Evolutionary conservation across 2,797 vertebrate genomes (phyloP), one percentile per base, ranked within the genome.

Genomic region (Gobio occitaniae): DNA sequence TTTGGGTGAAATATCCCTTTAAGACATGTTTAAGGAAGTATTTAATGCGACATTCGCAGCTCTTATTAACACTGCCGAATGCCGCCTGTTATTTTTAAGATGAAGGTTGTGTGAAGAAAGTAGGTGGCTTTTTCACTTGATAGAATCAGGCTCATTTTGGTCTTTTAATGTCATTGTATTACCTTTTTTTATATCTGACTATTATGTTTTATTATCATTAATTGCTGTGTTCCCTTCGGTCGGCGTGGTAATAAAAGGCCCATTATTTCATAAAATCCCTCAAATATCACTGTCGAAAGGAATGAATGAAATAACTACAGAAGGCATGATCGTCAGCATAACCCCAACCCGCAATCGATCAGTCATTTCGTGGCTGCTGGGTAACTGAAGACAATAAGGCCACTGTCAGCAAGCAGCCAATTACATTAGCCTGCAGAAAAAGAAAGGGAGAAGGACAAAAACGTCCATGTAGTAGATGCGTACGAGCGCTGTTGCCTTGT

Each of bases 331-430:
- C 66, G 63, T 78, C 86, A 65, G 74, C 79, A 78, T 52, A 84
- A 61, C 84, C 63, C 68, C 48, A 44, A 71, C 61, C 36, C n/a
- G 25, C 74, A 56, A 80, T 76, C 66, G 65, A 76, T 87, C 80
- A 87, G 80, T 87, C 77, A 78, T 83, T 81, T 52, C 68, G 80
- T 83, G 52, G 84, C 76, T 68, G 80, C 56, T 83, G 86, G 78
- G 76, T 84, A 75, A 81, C 81, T 50, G 50, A 72, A 72, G 78
- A 87, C 74, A 84, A 78, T 82, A 72, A 70, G 56, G 84, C 72
- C 75, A 75, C 82, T 74, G 56, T 80, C 70, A 81, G 80, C 66
- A 66, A 71, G 70, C 32, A 82, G 74, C 48, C 79, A 75, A 76
- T 84, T 78, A 75, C 78, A 81, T 76, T 72, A 83, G 48, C 76